Percentiles rank a stretch among this genome's conserved stretches.
phyloP scores from a whole-genome alignment of 2,888 invertebrate species.

The Synergus itoensis region DNA sequence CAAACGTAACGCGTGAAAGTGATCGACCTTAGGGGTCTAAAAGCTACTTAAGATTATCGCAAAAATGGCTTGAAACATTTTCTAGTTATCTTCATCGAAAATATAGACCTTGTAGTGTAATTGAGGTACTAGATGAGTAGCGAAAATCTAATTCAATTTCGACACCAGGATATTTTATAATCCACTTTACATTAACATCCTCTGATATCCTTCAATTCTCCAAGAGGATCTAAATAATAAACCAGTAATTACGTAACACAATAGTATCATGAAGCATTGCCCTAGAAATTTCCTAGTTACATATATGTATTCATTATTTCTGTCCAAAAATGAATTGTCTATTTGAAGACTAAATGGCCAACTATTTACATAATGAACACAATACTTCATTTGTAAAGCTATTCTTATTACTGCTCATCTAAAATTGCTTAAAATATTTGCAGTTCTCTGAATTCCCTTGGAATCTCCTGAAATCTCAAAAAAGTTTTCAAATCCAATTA shows the following conservation, averaged over 20 bases:
- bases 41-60: constrained; percentile 7
- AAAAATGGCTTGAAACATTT: not conserved
- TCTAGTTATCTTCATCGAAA: not conserved
- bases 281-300: not conserved
- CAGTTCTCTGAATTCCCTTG: no score
- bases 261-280: not conserved
- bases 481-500: no score
- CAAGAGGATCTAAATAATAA: not conserved
- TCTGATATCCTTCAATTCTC: not conserved
- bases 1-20: constrained; percentile 69
- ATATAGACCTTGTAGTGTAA: constrained; percentile 3
- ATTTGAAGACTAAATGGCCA: constrained; percentile 23
- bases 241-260: not conserved
- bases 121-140: not conserved
- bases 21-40: constrained; percentile 67
- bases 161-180: not conserved
- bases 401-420: no score
- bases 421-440: no score
- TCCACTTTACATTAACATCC: not conserved
- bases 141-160: constrained; percentile 5
- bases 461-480: no score
- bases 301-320: not conserved
- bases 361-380: constrained; percentile 14
- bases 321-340: constrained; percentile 18
- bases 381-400: not conserved